Conservation (phyloP, 2,113 vertebrate genomes). For the Carollia perspicillata region DNA sequence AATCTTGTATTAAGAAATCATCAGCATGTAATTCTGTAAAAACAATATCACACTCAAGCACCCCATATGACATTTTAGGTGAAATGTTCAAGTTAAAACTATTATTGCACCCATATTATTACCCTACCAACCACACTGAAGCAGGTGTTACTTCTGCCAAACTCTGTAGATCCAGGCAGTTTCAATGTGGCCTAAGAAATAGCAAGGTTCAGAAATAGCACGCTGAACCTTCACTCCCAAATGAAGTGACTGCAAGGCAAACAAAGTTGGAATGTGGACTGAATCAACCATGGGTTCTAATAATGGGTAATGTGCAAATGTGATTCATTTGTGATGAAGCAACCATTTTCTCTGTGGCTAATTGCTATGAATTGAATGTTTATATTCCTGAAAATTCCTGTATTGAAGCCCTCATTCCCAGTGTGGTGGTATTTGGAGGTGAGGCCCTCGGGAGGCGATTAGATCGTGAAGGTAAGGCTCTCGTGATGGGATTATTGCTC, state of each 20-base stretch:
- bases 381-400: neutral
- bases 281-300: neutral
- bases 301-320: neutral
- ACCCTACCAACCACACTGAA: no score
- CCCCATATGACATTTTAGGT: no score
- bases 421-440: neutral
- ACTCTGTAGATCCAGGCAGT: neutral
- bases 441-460: neutral
- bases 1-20: no score
- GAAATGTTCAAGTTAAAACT: no score
- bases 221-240: neutral
- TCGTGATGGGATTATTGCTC: neutral
- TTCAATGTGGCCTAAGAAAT: neutral
- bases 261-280: neutral
- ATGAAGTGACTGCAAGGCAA: neutral
- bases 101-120: no score
- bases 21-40: no score
- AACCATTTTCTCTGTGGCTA: neutral
- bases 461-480: neutral
- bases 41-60: no score
- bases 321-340: neutral
- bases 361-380: neutral
- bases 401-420: neutral
- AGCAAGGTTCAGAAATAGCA: neutral
- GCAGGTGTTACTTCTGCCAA: no score